Evolutionary conservation across 2,113 vertebrate species (phyloP).

Genomic region (Murina feae): DNA sequence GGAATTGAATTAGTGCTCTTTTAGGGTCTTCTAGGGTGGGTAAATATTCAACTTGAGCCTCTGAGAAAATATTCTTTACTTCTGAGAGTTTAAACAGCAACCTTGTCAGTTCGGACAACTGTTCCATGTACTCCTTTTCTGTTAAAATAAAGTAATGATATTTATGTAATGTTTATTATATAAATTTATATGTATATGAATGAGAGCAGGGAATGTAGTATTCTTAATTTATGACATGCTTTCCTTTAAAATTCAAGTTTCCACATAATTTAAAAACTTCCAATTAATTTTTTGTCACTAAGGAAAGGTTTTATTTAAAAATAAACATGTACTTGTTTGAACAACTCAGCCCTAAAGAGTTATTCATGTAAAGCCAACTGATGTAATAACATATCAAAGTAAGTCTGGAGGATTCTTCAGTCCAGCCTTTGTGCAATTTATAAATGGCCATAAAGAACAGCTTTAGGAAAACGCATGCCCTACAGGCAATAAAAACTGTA

Average conservation of each 20-base stretch:
- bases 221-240: neutral
- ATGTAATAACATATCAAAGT: neutral
- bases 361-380: neutral
- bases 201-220: conserved; percentile 41
- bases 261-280: conserved; percentile 34
- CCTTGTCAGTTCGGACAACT: conserved; percentile 92
- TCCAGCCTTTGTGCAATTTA: neutral
- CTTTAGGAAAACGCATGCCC: neutral
- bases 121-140: conserved; percentile 87
- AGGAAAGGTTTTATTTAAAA: neutral
- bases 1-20: conserved; percentile 85
- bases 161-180: neutral
- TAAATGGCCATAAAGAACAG: conserved; percentile 7
- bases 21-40: conserved; percentile 83
- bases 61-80: conserved; percentile 87
- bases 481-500: conserved; percentile 34
- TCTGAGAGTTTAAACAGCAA: conserved; percentile 91
- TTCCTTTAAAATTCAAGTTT: conserved; percentile 51
- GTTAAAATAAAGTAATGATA: conserved; percentile 56
- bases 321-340: neutral
- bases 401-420: conserved; percentile 22
- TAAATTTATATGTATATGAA: neutral
- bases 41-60: conserved; percentile 78
- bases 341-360: neutral
- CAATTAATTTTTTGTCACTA: conserved; percentile 37